Base-by-base conservation (phyloP, 2,113 vertebrate species). In the Astur gentilis region DNA sequence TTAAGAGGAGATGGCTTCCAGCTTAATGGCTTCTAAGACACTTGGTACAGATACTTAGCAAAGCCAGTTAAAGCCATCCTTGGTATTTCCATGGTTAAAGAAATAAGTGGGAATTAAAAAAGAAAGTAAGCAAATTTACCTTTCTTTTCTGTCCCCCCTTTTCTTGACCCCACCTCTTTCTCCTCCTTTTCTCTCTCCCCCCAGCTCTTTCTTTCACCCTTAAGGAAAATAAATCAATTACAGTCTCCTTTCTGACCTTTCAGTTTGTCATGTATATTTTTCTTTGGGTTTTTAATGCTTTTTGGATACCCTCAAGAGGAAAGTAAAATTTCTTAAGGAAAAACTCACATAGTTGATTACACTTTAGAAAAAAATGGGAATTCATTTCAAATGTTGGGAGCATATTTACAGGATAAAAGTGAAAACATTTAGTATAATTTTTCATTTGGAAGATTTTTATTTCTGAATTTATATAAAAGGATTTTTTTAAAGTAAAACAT, bases 201-300 rank as follows among this genome's bases (percentile, higher is more conserved):
- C 12, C 29, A 47, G 32, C 21, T 83, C 52, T 11, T 82, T 86
- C 85, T 89, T 77, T 91, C 36, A 85, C 31, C 18, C 34, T 71
- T 85, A 79, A 85, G 57, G 62, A 94, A 89, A 93, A 87, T 57
- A 93, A 91, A 95, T 89, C 82, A 89, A 85, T 91, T 96, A 76
- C 26, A n/a, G 52, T 93, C 89, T 93, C 70, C 87, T 87, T 93
- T 90, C 75, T 95, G 84, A 85, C 70, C 73, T 95, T 96, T 93
- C 65, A 87, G 58, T 93, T 94, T 94, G 84, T 93, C 70, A 49
- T 91, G 34, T 90, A 26, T 87, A 14, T 84, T 96, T 95, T 96
- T 89, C 86, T 89, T 84, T 26, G 38, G 14, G 19, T 73, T 90
- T 91, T 93, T 94, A 89, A 87, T 85, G 80, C 11, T 91, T 70